Evolutionary conservation across 2,888 invertebrate species (phyloP).

Genomic region (Brenthis ino): DNA sequence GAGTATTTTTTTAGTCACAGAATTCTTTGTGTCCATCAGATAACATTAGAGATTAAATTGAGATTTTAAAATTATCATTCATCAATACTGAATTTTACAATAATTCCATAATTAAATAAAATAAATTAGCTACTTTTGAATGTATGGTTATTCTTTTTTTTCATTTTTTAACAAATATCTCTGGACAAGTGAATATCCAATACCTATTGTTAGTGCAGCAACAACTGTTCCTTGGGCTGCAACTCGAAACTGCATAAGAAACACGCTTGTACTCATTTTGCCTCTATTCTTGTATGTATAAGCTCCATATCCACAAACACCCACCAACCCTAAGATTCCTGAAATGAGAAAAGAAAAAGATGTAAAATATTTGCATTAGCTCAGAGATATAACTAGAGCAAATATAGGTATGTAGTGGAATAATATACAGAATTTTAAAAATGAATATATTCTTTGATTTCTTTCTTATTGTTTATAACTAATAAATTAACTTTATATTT

Average conservation of each 20-base stretch:
- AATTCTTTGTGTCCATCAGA: slow-evolving; percentile 19
- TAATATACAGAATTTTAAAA: too few species aligned
- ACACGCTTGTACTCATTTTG: slow-evolving; percentile 90
- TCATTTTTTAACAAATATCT: slow-evolving; percentile 71
- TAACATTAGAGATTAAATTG: slow-evolving; percentile 17
- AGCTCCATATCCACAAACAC: slow-evolving; percentile 86
- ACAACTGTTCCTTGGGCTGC: slow-evolving; percentile 93
- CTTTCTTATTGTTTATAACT: too few species aligned
- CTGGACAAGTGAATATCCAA: slow-evolving; percentile 85
- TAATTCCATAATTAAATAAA: slow-evolving; percentile 21
- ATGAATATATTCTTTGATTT: too few species aligned
- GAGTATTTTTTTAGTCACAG: slow-evolving; percentile 12
- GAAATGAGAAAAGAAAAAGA: slow-evolving; percentile 41
- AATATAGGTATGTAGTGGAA: too few species aligned
- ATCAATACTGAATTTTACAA: slow-evolving; percentile 23
- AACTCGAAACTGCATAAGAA: slow-evolving; percentile 92
- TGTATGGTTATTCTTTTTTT: slow-evolving; percentile 53
- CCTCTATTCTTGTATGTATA: slow-evolving; percentile 89
- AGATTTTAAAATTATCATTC: slow-evolving; percentile 28
- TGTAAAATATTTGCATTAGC: too few species aligned
- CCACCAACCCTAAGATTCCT: slow-evolving; percentile 87
- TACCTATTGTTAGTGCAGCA: slow-evolving; percentile 87
- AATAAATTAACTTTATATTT: too few species aligned
- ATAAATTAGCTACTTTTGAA: background rate
- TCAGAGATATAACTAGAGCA: too few species aligned